phyloP scores from a whole-genome alignment of 2,888 invertebrate genomes.

The Flexamia atlantica region DNA sequence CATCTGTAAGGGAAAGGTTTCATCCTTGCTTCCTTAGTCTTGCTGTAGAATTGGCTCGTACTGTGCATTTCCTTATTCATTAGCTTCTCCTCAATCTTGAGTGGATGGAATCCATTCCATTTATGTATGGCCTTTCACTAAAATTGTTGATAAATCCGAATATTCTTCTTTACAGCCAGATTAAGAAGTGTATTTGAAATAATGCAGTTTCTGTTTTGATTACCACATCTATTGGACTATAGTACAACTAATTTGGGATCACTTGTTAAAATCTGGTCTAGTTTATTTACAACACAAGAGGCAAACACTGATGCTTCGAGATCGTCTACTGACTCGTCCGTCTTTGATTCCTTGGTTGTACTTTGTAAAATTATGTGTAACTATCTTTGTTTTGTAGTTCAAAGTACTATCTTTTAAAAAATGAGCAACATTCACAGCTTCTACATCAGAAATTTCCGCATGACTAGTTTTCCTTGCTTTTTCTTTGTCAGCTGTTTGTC shows the following conservation, averaged over 20 bases:
- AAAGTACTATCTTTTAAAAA: conserved; percentile 52
- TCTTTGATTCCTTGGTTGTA: conserved; percentile 61
- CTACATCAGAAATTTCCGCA: conserved; percentile 46
- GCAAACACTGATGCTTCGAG: conserved; percentile 58
- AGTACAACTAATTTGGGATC: conserved; percentile 59
- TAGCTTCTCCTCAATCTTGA: not conserved
- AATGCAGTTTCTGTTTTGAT: conserved; percentile 53
- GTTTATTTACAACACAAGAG: conserved; percentile 59
- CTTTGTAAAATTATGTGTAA: conserved; percentile 60
- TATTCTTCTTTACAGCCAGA: conserved; percentile 54
- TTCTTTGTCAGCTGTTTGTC: conserved; percentile 63
- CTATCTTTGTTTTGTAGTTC: conserved; percentile 60
- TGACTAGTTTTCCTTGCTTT: conserved; percentile 54
- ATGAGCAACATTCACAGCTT: conserved; percentile 60
- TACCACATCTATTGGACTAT: conserved; percentile 56
- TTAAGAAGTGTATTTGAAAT: conserved; percentile 58
- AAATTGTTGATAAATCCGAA: conserved; percentile 29
- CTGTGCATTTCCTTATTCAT: conserved; percentile 3
- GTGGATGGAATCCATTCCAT: conserved; percentile 40
- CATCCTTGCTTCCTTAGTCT: conserved; percentile 56
- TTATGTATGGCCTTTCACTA: conserved; percentile 34
- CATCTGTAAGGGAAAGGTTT: conserved; percentile 39
- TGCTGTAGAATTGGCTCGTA: conserved; percentile 48
- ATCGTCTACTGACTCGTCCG: conserved; percentile 27
- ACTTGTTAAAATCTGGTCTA: conserved; percentile 37